Conservation (phyloP, 2,888 invertebrate genomes). For the Brenthis ino region DNA sequence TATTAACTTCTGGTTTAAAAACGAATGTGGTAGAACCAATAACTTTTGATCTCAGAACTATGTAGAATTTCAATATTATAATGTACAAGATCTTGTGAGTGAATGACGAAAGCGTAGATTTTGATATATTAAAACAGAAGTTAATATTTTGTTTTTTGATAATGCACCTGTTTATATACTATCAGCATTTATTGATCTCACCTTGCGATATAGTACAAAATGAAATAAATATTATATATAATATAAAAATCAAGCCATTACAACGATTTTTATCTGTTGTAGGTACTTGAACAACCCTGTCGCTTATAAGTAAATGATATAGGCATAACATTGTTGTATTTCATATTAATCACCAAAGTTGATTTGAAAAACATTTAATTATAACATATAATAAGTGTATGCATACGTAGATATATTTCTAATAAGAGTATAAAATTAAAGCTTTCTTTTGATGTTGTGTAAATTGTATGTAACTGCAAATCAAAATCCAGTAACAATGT, state of each 20-base stretch:
- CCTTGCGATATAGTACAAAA: constrained; percentile 14
- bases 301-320: neutral
- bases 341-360: neutral
- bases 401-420: neutral
- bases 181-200: constrained; percentile 25
- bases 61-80: neutral
- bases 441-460: constrained; percentile 16
- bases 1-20: constrained; percentile 6
- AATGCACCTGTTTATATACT: neutral
- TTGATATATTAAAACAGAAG: neutral
- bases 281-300: neutral
- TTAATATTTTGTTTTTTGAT: constrained; percentile 8
- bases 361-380: neutral
- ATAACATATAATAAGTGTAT: neutral
- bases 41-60: too few relatives aligned
- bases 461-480: neutral
- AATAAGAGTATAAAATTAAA: neutral
- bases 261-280: neutral
- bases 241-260: neutral
- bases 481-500: neutral
- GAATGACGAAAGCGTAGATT: neutral
- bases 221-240: constrained; percentile 5
- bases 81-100: neutral
- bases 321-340: neutral
- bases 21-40: neutral